A percentile compares a stretch with the other conserved stretches of the same genome.
Evolutionary conservation across 2,113 vertebrate genomes (phyloP).

Genomic region (Steatornis caripensis): DNA sequence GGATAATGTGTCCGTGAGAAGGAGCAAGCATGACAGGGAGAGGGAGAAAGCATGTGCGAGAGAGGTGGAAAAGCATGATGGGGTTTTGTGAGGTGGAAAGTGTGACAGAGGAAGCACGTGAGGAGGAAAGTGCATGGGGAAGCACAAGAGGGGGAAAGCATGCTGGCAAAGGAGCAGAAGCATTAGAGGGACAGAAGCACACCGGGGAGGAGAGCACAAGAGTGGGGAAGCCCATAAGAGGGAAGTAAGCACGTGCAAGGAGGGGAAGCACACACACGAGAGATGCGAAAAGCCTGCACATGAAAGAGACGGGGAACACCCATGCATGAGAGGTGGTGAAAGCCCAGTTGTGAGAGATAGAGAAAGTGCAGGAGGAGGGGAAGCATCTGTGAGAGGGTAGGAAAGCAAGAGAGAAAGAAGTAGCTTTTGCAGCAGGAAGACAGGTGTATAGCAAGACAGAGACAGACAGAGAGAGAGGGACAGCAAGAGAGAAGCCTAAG

Average conservation of each 20-base stretch:
- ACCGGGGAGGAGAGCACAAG: rapidly evolving
- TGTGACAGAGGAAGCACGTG: rapidly evolving
- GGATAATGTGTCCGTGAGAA: neutral
- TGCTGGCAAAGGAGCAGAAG: neutral
- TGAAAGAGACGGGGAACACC: rapidly evolving
- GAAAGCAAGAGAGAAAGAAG: neutral
- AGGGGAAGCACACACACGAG: neutral
- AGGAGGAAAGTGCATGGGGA: neutral
- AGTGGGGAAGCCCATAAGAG: neutral
- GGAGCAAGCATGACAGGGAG: neutral
- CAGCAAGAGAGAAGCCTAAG: neutral
- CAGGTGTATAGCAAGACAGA: neutral
- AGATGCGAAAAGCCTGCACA: neutral
- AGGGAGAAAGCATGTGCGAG: neutral
- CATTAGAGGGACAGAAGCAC: neutral
- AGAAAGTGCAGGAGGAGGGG: neutral
- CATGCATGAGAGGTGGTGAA: neutral
- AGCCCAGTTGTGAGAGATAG: neutral
- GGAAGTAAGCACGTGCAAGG: neutral
- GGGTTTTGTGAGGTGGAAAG: neutral
- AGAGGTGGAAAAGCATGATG: neutral
- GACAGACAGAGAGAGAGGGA: neutral
- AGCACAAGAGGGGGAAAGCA: rapidly evolving
- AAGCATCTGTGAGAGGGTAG: neutral
- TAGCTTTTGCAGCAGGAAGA: rapidly evolving